Base-by-base conservation (phyloP, 2,113 vertebrate species). In the Muntiacus reevesi region DNA sequence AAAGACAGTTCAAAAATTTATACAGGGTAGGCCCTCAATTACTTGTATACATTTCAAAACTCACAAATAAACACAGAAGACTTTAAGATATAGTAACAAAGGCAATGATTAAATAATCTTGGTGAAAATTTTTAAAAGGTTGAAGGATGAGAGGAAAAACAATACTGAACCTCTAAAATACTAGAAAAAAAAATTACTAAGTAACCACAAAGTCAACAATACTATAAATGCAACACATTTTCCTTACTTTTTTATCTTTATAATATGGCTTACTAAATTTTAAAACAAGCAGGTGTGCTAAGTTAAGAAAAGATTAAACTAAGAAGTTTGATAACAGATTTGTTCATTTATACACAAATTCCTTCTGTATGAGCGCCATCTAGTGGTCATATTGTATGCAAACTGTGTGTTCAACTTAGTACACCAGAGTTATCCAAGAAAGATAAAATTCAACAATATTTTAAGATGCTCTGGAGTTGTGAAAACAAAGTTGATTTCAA, bases 361-460 rank as follows among this genome's bases (percentile, higher is more conserved):
- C 25, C 86, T 95, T 97, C 93, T 97, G 50, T 91, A 89, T 89
- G 97, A 94, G 96, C 97, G 93, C 98, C 98, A 98, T 55, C 98
- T 98, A 96, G 97, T 98, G 98, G 97, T 45, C 71, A 97, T 85
- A 87, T 0, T 95, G 76, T 47, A 96, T 50, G 87, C 10, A 97
- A 90, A 79, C 81, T 52, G 55, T 40, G 55, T 71, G 79, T 12
- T 95, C 40, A 78, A 28, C 27, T 84, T 81, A 47, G 27, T 55
- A 95, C 8, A 28, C 25, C 8, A 96, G 14, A 4, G 45, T 4
- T 33, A 96, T 60, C 7, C 13, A 74, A 95, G 86, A 91, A 64
- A 87, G 33, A 55, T 43, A 59, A 45, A 87, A 84, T 83, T 87
- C 76, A 94, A 25, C 7, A 47, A 74, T 84, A 94, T 91, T 67